A percentile compares a stretch with the other conserved stretches of the same genome.
These are phyloP conservation scores for Anoplolepis gracilipes DNA, from an alignment of 1,140 invertebrate species.

Conservation along the genomic window DNA sequence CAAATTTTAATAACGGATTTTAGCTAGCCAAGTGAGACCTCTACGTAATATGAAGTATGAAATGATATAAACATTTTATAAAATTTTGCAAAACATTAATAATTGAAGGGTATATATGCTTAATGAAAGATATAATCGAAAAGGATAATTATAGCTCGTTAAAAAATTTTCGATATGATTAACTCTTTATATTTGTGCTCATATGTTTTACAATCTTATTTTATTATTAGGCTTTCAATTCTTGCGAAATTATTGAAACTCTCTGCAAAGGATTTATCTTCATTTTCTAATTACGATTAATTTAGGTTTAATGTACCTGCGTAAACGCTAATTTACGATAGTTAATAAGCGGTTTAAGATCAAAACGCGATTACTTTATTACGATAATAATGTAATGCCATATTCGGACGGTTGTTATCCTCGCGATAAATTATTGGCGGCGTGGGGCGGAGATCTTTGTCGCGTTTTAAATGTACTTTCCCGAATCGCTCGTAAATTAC, in stretches of 20 bases:
- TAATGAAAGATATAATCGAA: neutral
- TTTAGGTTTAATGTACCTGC: neutral
- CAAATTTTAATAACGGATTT: constrained; percentile 10
- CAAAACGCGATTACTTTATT: constrained; percentile 26
- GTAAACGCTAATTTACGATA: constrained; percentile 14
- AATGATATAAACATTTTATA: neutral
- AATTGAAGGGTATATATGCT: neutral
- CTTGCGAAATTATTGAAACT: neutral
- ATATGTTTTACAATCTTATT: neutral
- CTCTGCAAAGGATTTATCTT: neutral
- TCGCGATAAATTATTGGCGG: constrained; percentile 9
- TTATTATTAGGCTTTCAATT: neutral
- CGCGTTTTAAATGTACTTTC: constrained; percentile 8
- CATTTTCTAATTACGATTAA: constrained; percentile 38
- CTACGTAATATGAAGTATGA: neutral
- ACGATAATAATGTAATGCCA: constrained; percentile 7
- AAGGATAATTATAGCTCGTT: neutral
- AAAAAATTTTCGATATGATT: neutral
- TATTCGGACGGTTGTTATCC: constrained; percentile 9
- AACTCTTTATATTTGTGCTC: neutral
- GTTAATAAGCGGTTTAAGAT: constrained; percentile 2
- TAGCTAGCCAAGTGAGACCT: neutral
- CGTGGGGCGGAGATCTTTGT: constrained; percentile 1
- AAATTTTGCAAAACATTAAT: no score
- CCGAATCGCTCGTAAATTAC: constrained; percentile 39